Base-by-base conservation (phyloP, 1,140 invertebrate species). In the Leptinotarsa defecta region DNA sequence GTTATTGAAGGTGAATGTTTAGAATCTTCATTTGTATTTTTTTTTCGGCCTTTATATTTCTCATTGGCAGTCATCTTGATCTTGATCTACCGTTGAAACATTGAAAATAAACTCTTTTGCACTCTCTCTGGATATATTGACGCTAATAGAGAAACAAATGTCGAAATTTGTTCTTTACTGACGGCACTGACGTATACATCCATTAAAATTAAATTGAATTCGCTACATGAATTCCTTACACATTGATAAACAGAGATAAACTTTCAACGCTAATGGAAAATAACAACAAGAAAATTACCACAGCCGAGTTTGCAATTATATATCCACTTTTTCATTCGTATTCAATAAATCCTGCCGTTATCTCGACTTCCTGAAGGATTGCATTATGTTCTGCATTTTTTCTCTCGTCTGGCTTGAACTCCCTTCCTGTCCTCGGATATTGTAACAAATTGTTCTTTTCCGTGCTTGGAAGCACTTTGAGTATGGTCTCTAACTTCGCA, bases 401-500 rank as follows among this genome's bases (percentile, higher is more conserved):
- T 71, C 52, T 13, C 48, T 20, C 52, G 43, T 71, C 70, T 71
- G 49, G 27, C 70, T 71, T 15, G 20, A 71, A 49, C 43, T 34
- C 43, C 24, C 48, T 48, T 19, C 19, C 49, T 71, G 17, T 20
- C 70, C 20, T 48, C 19, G 22, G 70, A 71, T 71, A 71, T 71
- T 22, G 70, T 57, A 27, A 71, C 43, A 48, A 52, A 48, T 52
- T 20, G 49, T 52, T 61, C 19, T 52, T 49, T 71, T 74, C 73
- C 76, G 76, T 77, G 76, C 49, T 77, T 61, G 17, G 48, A 6
- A 67, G 67, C 76, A 74, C 71, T 77, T 70, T 34, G 11, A 49
- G 68, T 24, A 48, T 69, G 64, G 43, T 69, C 49, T 71, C 57
- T 67, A 71, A 73, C 71, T 74, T 77, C 72, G 57, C 76, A 63